Conservation (phyloP, 1,140 invertebrate genomes). For the Hestina assimilis region DNA sequence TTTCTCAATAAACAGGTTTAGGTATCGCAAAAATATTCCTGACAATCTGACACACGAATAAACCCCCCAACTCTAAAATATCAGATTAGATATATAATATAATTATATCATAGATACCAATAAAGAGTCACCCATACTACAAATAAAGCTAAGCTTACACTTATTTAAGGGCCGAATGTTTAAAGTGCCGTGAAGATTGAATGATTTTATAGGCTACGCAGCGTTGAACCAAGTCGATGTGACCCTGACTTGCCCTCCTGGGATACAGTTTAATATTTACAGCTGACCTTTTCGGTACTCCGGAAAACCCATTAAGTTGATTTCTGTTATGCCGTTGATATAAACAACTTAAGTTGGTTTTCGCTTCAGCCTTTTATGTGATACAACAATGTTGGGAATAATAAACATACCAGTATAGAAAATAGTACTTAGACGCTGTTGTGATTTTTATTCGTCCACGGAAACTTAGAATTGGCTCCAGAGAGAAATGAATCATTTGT, state of each 20-base stretch:
- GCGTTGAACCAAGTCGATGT: conserved; percentile 1
- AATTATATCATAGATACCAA: not conserved
- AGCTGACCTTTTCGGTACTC: conserved; percentile 18
- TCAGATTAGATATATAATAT: conserved; percentile 8
- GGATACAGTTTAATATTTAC: conserved; percentile 25
- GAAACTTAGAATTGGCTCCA: no score
- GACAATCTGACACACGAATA: no score
- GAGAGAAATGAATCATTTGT: no score
- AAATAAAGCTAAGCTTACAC: not conserved
- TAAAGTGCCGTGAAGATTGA: conserved; percentile 8
- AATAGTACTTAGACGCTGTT: no score
- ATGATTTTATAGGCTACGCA: conserved; percentile 18
- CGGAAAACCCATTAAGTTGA: conserved; percentile 23
- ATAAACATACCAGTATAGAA: no score
- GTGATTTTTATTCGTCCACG: no score
- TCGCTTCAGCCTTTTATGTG: not conserved
- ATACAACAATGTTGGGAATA: no score
- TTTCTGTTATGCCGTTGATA: conserved; percentile 16
- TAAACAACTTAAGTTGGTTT: conserved; percentile 4
- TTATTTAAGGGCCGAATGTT: conserved; percentile 1
- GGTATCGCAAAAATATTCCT: no score
- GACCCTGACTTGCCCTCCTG: conserved; percentile 5
- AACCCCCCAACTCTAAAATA: no score
- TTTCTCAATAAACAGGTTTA: no score
- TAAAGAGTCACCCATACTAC: not conserved